Evolutionary conservation across 1,140 invertebrate species (phyloP).

Genomic region (Aphelinus certus): DNA sequence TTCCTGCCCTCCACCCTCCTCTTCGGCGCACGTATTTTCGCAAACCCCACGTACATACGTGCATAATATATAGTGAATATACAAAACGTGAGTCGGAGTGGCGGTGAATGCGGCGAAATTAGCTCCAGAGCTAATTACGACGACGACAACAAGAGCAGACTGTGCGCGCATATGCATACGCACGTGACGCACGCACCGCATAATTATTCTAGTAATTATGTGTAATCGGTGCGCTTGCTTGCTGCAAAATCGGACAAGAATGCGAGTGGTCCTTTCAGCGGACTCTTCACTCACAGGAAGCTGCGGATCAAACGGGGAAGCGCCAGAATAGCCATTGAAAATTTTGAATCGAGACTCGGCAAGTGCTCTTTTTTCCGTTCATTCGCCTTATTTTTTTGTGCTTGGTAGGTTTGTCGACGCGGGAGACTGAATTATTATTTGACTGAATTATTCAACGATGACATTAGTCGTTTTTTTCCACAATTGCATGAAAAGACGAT

Average conservation of each 20-base stretch:
- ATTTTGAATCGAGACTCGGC: constrained; percentile 13
- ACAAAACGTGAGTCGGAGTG: constrained; percentile 4
- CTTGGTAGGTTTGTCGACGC: constrained; percentile 17
- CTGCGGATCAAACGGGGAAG: constrained; percentile 51
- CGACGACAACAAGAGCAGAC: constrained; percentile 27
- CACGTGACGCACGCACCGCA: background rate
- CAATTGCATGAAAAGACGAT: too few species aligned
- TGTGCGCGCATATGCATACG: constrained; percentile 12
- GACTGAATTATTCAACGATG: too few species aligned
- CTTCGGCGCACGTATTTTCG: background rate
- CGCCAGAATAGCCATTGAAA: constrained; percentile 8
- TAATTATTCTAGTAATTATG: constrained; percentile 38
- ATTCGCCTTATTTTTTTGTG: constrained; percentile 23
- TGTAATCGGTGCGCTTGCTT: constrained; percentile 43
- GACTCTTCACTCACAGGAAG: constrained; percentile 38
- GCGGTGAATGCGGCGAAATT: constrained; percentile 53
- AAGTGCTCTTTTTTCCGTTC: constrained; percentile 14
- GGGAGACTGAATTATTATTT: constrained; percentile 1
- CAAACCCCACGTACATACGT: background rate
- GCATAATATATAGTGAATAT: background rate
- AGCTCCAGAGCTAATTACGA: constrained; percentile 58
- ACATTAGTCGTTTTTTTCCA: too few species aligned
- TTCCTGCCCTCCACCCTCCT: background rate
- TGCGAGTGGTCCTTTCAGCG: background rate
- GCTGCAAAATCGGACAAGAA: constrained; percentile 43